Percentiles rank a stretch among this genome's conserved stretches.
phyloP scores from a whole-genome alignment of 2,888 invertebrate species.

The Criorhina ranunculi region DNA sequence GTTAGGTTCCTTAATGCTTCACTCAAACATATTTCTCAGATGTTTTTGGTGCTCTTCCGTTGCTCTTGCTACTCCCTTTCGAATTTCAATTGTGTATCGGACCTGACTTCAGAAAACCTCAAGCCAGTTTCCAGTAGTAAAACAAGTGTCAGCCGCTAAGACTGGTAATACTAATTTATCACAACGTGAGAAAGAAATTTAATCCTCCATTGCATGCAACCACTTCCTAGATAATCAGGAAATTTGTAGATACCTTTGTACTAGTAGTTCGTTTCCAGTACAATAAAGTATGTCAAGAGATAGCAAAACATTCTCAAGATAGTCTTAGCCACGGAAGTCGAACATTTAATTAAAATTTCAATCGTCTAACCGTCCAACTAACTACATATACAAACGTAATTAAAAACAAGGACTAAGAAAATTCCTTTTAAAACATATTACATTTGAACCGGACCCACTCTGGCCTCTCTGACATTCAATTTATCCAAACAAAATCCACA shows the following conservation, averaged over 20 bases:
- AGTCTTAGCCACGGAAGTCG: slow-evolving; percentile 24
- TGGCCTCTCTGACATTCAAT: slow-evolving; percentile 17
- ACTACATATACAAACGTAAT: slow-evolving; percentile 24
- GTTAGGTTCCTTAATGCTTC: too few relatives aligned
- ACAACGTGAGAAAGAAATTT: too few relatives aligned
- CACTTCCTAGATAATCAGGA: not conserved
- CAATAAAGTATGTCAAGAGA: slow-evolving; percentile 4
- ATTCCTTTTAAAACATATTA: slow-evolving; percentile 42
- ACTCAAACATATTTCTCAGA: too few relatives aligned
- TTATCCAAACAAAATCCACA: slow-evolving; percentile 48
- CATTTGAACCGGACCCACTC: slow-evolving; percentile 20
- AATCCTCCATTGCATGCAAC: not conserved
- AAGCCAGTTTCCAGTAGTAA: too few relatives aligned
- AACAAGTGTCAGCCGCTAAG: too few relatives aligned
- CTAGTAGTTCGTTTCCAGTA: too few relatives aligned
- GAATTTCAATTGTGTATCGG: too few relatives aligned
- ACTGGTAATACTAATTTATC: too few relatives aligned
- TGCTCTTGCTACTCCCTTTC: too few relatives aligned
- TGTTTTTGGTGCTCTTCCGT: too few relatives aligned
- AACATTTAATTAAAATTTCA: slow-evolving; percentile 62
- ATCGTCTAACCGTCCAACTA: slow-evolving; percentile 19
- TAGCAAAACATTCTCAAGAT: not conserved
- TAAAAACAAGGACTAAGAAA: slow-evolving; percentile 15
- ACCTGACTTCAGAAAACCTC: too few relatives aligned
- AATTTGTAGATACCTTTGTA: not conserved